Percentiles rank a stretch among this genome's conserved stretches.
Evolutionary conservation across 2,888 invertebrate genomes (phyloP).

Genomic region (Crioceris asparagi): DNA sequence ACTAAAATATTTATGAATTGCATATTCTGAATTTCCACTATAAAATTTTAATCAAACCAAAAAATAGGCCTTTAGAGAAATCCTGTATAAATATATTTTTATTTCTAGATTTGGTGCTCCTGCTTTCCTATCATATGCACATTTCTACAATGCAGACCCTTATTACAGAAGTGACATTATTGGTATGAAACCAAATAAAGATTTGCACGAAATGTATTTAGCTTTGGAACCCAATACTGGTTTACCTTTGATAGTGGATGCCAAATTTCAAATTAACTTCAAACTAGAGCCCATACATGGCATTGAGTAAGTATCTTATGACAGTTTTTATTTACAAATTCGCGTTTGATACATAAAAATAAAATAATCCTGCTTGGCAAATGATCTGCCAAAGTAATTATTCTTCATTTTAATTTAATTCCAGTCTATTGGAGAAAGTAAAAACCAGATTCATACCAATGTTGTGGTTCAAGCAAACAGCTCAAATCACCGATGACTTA

Average conservation of each 20-base stretch:
- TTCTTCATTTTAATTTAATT: too few species aligned
- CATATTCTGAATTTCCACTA: too few species aligned
- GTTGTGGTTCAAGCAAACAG: constrained; percentile 67
- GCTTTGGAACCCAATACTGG: constrained; percentile 67
- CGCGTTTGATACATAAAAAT: constrained; percentile 1
- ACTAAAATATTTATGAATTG: too few species aligned
- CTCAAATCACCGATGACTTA: constrained; percentile 46
- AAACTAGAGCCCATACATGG: constrained; percentile 42
- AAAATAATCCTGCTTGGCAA: too few species aligned
- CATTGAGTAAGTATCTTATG: constrained; percentile 45
- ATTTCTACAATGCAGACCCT: constrained; percentile 65
- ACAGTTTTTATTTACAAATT: neutral
- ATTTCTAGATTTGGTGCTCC: constrained; percentile 61
- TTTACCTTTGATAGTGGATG: constrained; percentile 62
- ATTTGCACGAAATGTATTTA: constrained; percentile 54
- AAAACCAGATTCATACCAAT: constrained; percentile 55
- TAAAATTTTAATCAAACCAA: too few species aligned
- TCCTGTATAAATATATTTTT: constrained; percentile 7
- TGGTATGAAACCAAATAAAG: constrained; percentile 55
- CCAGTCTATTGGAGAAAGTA: constrained; percentile 46
- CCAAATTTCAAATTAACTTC: constrained; percentile 69
- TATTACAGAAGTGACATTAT: constrained; percentile 50
- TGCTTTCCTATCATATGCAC: constrained; percentile 70
- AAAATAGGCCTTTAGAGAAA: too few species aligned
- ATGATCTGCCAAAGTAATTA: too few species aligned